phyloP scores from a whole-genome alignment of 2,888 invertebrate species.

The Linyphia triangularis region DNA sequence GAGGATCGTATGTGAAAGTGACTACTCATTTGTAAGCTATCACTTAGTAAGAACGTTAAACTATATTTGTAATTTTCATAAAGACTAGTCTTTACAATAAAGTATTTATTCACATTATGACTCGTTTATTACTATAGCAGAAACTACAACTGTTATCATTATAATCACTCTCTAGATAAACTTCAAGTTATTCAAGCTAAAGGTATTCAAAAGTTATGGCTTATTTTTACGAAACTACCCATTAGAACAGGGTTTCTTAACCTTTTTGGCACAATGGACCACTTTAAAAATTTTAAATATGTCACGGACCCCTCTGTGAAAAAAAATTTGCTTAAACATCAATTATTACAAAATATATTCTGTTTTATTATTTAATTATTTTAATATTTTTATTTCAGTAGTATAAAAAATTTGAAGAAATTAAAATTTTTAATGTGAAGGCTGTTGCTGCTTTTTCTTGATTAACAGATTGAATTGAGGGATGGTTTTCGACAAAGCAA shows the following conservation, averaged over 20 bases:
- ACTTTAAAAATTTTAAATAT: conserved; percentile 52
- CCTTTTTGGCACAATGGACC: conserved; percentile 56
- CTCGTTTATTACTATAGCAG: too few species aligned
- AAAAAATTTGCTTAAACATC: conserved; percentile 59
- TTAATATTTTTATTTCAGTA: too few species aligned
- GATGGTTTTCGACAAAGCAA: conserved; percentile 60
- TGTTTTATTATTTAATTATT: conserved; percentile 37
- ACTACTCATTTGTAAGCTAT: neutral
- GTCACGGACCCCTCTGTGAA: conserved; percentile 56
- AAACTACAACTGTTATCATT: too few species aligned
- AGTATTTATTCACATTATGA: conserved; percentile 13
- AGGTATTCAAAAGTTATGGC: too few species aligned
- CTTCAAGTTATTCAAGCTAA: too few species aligned
- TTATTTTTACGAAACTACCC: too few species aligned
- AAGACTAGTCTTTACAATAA: conserved; percentile 70
- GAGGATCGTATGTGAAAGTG: conserved; percentile 16
- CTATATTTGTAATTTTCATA: conserved; percentile 72
- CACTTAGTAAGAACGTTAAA: conserved; percentile 25
- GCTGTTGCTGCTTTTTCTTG: conserved; percentile 59
- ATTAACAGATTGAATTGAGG: conserved; percentile 59
- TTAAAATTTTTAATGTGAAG: conserved; percentile 54
- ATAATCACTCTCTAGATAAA: too few species aligned
- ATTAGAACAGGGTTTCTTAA: conserved; percentile 18
- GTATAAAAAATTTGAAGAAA: conserved; percentile 30
- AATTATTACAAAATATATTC: conserved; percentile 57